A percentile compares a stretch with the other conserved stretches of the same genome.
These are phyloP conservation scores for Mythimna impura DNA, from an alignment of 2,888 invertebrate genomes.

Conservation along the genomic window DNA sequence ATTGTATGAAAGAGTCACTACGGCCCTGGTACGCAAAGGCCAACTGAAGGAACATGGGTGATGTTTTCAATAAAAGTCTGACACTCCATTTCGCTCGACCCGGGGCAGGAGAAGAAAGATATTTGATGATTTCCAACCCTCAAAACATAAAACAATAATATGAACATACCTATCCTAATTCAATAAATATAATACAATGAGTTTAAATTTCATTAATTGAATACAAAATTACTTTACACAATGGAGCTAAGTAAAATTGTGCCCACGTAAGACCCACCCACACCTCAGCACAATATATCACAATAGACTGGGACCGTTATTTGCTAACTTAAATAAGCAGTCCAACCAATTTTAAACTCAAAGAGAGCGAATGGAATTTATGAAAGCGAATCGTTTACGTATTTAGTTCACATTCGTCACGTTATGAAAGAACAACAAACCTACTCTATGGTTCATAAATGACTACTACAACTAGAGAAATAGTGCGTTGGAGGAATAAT, in stretches of 20 bases:
- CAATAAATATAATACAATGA: neutral
- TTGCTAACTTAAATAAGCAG: slow-evolving; percentile 16
- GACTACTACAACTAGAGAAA: neutral
- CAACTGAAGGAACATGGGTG: too few relatives aligned
- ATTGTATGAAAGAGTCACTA: too few relatives aligned
- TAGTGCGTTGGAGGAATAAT: neutral
- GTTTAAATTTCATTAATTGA: slow-evolving; percentile 5
- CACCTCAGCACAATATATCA: slow-evolving; percentile 28
- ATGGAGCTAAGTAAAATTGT: neutral
- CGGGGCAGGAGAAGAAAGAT: too few relatives aligned
- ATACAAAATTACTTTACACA: slow-evolving; percentile 11
- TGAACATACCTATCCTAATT: too few relatives aligned
- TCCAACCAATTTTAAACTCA: slow-evolving; percentile 14
- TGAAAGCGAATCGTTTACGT: slow-evolving; percentile 19
- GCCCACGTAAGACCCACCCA: slow-evolving; percentile 16
- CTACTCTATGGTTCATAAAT: neutral
- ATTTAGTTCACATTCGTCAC: slow-evolving; percentile 17
- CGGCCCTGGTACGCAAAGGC: too few relatives aligned
- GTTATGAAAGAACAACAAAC: slow-evolving; percentile 14
- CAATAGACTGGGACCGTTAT: slow-evolving; percentile 2
- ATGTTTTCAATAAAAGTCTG: too few relatives aligned
- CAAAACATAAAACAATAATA: too few relatives aligned
- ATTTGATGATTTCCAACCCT: too few relatives aligned
- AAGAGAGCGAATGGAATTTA: slow-evolving; percentile 1
- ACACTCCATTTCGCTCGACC: too few relatives aligned